Evolutionary conservation across 2,797 vertebrate genomes (phyloP).

Genomic region (Dromococcyx pavoninus): DNA sequence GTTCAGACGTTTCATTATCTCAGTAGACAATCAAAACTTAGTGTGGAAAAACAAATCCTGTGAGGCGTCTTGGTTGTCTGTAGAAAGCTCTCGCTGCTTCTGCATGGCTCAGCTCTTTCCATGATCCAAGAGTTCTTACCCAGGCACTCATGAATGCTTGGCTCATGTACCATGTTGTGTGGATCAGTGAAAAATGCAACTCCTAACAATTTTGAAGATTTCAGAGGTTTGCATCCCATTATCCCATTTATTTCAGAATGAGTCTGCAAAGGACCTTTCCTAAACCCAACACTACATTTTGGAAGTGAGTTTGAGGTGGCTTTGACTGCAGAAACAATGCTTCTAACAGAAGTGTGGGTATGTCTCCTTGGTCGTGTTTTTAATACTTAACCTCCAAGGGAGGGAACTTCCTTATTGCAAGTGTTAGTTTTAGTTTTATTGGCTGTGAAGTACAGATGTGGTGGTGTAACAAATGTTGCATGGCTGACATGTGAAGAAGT

Average conservation of each 20-base stretch:
- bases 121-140: background rate
- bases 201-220: background rate
- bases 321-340: background rate
- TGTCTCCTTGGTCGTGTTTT: background rate
- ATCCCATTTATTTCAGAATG: background rate
- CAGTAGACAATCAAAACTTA: background rate
- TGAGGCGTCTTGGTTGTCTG: background rate
- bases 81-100: background rate
- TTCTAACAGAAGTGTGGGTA: background rate
- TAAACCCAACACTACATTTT: background rate
- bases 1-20: background rate
- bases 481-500: background rate
- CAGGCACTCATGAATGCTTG: background rate
- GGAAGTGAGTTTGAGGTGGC: background rate
- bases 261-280: background rate
- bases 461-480: background rate
- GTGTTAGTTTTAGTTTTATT: background rate
- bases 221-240: background rate
- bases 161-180: background rate
- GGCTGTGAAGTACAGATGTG: constrained; percentile 29
- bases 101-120: background rate
- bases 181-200: background rate
- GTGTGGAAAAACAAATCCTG: background rate
- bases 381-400: background rate
- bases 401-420: constrained; percentile 38